A percentile compares a stretch with the other conserved stretches of the same genome.
Conservation (phyloP, 1,140 invertebrate species). For the Ptiloglossa arizonensis region DNA sequence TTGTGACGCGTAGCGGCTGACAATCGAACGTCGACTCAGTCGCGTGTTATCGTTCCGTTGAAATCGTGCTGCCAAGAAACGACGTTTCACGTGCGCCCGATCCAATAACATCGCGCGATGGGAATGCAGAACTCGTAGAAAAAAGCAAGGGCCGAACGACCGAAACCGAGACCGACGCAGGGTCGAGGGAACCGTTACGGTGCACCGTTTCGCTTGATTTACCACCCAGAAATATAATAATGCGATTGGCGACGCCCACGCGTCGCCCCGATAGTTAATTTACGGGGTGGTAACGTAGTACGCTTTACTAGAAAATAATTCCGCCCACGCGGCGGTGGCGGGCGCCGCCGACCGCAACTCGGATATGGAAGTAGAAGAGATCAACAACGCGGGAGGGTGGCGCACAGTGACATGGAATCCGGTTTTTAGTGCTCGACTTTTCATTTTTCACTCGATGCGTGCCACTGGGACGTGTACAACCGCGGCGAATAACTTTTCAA, state of each 20-base stretch:
- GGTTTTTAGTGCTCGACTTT: not conserved
- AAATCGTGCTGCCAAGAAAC: no score
- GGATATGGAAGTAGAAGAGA: not conserved
- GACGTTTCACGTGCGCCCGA: no score
- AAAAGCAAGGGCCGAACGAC: not conserved
- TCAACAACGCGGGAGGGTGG: slow-evolving; percentile 1
- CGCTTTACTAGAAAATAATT: slow-evolving; percentile 63
- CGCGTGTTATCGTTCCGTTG: no score
- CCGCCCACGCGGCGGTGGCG: slow-evolving; percentile 53
- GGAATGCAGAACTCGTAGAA: not conserved
- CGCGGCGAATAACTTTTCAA: not conserved
- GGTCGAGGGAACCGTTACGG: slow-evolving; percentile 21
- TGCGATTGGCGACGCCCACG: slow-evolving; percentile 63
- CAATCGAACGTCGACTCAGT: no score
- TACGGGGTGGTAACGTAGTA: slow-evolving; percentile 66
- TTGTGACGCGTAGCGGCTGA: no score
- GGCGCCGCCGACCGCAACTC: not conserved
- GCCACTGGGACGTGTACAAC: no score
- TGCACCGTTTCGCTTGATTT: slow-evolving; percentile 54
- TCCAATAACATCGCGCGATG: no score
- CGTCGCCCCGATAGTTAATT: slow-evolving; percentile 63
- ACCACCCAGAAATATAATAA: slow-evolving; percentile 59
- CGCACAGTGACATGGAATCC: slow-evolving; percentile 10
- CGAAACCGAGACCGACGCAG: not conserved
- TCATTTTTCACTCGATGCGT: not conserved